Evolutionary conservation across 1,140 invertebrate species (phyloP).

Genomic region (Leptopilina boulardi): DNA sequence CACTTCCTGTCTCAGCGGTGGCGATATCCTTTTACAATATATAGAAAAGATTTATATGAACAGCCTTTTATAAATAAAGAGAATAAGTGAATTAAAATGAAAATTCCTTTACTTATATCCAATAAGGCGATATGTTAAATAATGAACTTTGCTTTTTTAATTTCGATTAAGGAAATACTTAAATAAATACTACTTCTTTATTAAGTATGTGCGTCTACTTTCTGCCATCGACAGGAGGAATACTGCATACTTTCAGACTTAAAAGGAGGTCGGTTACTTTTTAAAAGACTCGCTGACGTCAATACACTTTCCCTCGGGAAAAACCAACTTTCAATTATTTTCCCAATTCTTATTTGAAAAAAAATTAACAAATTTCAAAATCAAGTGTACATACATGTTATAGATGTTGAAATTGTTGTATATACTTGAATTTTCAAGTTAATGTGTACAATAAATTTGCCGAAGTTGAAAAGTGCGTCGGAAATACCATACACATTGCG

Average conservation of each 20-base stretch:
- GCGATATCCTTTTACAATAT: no score
- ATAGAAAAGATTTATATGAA: no score
- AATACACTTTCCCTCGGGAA: slow-evolving; percentile 69
- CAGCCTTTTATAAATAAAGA: no score
- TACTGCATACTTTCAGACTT: slow-evolving; percentile 54
- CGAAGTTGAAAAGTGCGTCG: slow-evolving; percentile 54
- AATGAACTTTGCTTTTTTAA: background rate
- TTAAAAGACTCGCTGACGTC: slow-evolving; percentile 68
- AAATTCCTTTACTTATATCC: no score
- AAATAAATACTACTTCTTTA: background rate
- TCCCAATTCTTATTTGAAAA: background rate
- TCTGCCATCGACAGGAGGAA: slow-evolving; percentile 35
- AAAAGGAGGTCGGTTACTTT: slow-evolving; percentile 68
- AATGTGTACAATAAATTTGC: background rate
- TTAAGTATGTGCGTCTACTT: slow-evolving; percentile 17
- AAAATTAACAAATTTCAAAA: background rate
- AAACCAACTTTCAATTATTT: slow-evolving; percentile 34
- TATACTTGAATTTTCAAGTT: background rate
- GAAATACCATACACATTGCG: slow-evolving; percentile 72
- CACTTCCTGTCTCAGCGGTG: no score
- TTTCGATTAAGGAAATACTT: background rate
- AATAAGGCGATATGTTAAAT: background rate
- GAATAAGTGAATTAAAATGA: no score
- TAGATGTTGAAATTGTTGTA: no score
- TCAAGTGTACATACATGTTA: background rate